Evolutionary conservation across 1,140 invertebrate species (phyloP), one percentile per base, ranked within the genome.

Genomic region (Lordiphosa mommai): DNA sequence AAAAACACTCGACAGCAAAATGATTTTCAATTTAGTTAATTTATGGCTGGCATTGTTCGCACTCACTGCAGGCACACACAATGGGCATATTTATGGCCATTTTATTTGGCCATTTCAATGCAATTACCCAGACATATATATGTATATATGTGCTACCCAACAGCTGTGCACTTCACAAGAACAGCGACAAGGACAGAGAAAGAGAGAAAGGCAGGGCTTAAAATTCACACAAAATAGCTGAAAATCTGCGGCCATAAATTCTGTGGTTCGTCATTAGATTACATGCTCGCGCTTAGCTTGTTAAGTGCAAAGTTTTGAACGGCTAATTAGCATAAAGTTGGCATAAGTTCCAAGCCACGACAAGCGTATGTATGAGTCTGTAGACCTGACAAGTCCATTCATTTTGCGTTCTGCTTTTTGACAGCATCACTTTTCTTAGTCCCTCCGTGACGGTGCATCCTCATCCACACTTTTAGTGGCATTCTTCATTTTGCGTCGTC

Each of bases 241-340:
- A 51, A 72, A 72, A 47, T 12, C 33, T 13, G 40, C 10, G 37
- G 13, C 44, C 63, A 32, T 44, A 58, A 66, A 50, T 66, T 41
- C 37, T n/a, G 44, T 23, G 7, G 14, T 33, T 23, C 8, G 13
- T 16, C 59, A 63, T 63, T 52, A 43, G 60, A 63, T 32, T 59
- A 63, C 37, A 63, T 63, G 59, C 63, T 23, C 20, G 20, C 20
- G 20, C 13, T 17, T 12, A 12, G 40, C 33, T 30, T 33, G 64
- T 43, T 68, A 60, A 68, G 65, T 68, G 41, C 55, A 80, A 70
- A 79, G 59, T 73, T 64, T 64, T 44, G 20, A 41, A 37, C 67
- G 57, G 61, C 76, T 82, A 82, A 82, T 82, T 82, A 82, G 77
- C 77, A 84, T 82, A 72, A 77, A 84, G 77, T 82, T 72, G 40